Base-by-base conservation (phyloP, 2,113 vertebrate genomes). In the Pteropus alecto region DNA sequence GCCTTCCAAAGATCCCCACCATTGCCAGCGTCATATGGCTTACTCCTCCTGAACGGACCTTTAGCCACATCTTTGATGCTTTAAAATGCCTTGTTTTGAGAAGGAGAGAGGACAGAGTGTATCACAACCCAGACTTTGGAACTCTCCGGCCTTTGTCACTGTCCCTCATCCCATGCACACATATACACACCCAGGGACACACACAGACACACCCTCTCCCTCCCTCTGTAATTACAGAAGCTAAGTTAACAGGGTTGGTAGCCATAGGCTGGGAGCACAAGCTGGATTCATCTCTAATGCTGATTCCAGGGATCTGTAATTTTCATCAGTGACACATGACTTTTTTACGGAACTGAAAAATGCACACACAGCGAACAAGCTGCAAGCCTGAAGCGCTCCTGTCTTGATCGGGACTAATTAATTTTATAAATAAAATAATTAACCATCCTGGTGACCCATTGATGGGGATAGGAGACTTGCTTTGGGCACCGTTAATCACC, bases 321-420 rank as follows among this genome's bases (percentile, higher is more conserved):
- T 98, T 98, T 98, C 98, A 98, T 98, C 97, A 97, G 97, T 24
- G 14, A 92, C 87, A 79, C 96, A 91, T 76, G 98, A 97, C 97
- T 97, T 98, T 51, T 98, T 98, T 98, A 97, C 97, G 98, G 97
- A 98, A 94, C 96, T 91, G 95, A 97, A 98, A 98, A 98, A 98
- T 87, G 97, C 96, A 90, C 86, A 33, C 90, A 71, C 33, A 1
- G 95, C 97, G 98, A 98, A 98, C 98, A 98, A 98, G 97, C 97
- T 98, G 58, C 98, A 97, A 98, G 98, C 98, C 97, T 97, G 97
- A 98, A 98, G 98, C 96, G 97, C 95, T 98, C 95, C 98, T 98
- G 97, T 98, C 98, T 98, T 98, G 98, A 98, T 98, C 98, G 97
- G 97, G 98, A 98, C 98, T 98, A 98, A 99, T 98, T 99, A 97